Percentiles rank a stretch among this genome's conserved stretches.
Evolutionary conservation across 2,113 vertebrate species (phyloP).

Genomic region (Uropsilus gracilis): DNA sequence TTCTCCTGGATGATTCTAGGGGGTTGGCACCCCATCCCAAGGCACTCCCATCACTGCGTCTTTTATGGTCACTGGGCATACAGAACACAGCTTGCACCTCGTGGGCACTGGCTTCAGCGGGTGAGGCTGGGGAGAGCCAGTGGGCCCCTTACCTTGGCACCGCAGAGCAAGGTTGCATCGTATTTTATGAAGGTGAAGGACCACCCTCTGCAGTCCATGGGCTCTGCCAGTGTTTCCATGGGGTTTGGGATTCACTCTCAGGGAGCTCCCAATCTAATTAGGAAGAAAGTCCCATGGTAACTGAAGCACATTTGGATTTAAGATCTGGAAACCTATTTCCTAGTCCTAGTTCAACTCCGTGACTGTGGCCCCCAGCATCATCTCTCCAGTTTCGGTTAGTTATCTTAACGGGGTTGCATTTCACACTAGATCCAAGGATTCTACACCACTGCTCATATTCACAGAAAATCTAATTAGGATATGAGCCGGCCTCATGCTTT

Average conservation of each 20-base stretch:
- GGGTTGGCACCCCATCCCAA: not conserved
- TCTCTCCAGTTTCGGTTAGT: not conserved
- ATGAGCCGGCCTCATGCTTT: not conserved
- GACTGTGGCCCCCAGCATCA: not conserved
- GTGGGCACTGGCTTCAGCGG: not conserved
- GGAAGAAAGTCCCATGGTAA: not conserved
- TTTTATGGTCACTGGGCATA: not conserved
- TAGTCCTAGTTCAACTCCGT: not conserved
- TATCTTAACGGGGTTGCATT: not conserved
- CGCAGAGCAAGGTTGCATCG: not conserved
- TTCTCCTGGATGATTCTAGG: not conserved
- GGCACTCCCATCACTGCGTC: not conserved
- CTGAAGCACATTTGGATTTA: not conserved
- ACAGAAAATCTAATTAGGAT: not conserved
- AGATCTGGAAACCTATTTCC: not conserved
- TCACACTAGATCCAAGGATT: not conserved
- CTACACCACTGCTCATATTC: constrained; percentile 1
- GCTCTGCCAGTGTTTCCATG: too few species aligned
- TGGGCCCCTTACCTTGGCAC: not conserved
- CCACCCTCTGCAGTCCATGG: not conserved
- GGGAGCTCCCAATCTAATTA: not conserved
- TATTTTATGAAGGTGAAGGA: not conserved
- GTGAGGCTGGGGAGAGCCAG: not conserved
- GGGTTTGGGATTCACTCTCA: not conserved
- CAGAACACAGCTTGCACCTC: not conserved